Percentiles rank a stretch among this genome's conserved stretches.
Evolutionary conservation across 2,113 vertebrate species (phyloP).

Genomic region (Thamnaconus septentrionalis): DNA sequence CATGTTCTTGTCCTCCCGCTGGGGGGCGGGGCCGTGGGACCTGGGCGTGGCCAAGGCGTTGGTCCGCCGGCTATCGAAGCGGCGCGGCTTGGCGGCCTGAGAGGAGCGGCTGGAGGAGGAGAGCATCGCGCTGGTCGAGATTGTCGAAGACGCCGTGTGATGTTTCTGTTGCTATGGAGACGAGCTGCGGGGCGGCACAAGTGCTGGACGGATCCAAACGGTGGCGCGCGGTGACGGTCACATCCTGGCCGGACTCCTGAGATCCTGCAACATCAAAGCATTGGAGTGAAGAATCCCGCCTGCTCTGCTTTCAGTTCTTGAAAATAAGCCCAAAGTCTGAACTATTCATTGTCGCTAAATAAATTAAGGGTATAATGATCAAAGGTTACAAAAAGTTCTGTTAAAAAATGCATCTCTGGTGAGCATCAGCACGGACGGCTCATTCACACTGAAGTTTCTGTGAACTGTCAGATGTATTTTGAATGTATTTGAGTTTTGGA

Average conservation of each 20-base stretch:
- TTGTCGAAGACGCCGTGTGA: slow-evolving; percentile 39
- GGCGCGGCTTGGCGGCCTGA: slow-evolving; percentile 64
- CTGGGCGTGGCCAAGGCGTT: slow-evolving; percentile 49
- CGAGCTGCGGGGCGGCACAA: slow-evolving; percentile 33
- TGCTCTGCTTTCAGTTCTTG: slow-evolving; percentile 11
- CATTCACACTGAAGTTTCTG: too few species aligned
- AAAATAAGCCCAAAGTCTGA: slow-evolving; percentile 24
- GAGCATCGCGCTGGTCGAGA: slow-evolving; percentile 69
- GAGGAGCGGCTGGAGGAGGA: slow-evolving; percentile 63
- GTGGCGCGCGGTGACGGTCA: slow-evolving; percentile 64
- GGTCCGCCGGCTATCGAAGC: slow-evolving; percentile 68
- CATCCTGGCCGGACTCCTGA: slow-evolving; percentile 70
- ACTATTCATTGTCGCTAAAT: slow-evolving; percentile 23
- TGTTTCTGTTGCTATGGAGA: slow-evolving; percentile 67
- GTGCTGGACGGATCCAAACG: slow-evolving; percentile 50
- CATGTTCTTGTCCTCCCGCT: slow-evolving; percentile 78
- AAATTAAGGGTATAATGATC: slow-evolving; percentile 2
- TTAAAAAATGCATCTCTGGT: too few species aligned
- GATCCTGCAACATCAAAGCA: slow-evolving; percentile 75
- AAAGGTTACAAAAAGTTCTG: too few species aligned
- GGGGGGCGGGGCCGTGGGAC: slow-evolving; percentile 50
- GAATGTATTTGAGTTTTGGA: too few species aligned
- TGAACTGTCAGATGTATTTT: too few species aligned
- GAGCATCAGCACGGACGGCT: too few species aligned
- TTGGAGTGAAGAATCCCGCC: slow-evolving; percentile 52